A percentile compares a stretch with the other conserved stretches of the same genome.
These are phyloP conservation scores for Volucella inflata DNA, from an alignment of 2,888 invertebrate genomes.

Conservation along the genomic window DNA sequence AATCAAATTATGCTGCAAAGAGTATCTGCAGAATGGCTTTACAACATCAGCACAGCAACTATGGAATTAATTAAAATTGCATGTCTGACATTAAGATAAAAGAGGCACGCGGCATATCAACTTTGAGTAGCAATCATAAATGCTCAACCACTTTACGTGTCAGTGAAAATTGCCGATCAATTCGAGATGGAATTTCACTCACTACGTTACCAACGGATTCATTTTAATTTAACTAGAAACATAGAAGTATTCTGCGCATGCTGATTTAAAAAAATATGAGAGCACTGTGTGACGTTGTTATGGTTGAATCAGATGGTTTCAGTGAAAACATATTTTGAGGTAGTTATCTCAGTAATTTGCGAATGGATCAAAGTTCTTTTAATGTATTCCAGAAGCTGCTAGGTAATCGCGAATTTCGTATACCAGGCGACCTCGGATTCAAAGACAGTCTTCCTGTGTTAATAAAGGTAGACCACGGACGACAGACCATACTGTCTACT, in stretches of 20 bases:
- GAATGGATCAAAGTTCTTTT: too few relatives aligned
- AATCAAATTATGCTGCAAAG: not conserved
- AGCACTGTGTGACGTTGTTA: too few relatives aligned
- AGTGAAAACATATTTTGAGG: too few relatives aligned
- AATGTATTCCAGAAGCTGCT: too few relatives aligned
- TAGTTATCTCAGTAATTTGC: too few relatives aligned
- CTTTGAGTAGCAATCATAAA: conserved; percentile 21
- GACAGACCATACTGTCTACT: too few relatives aligned
- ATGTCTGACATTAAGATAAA: conserved; percentile 64
- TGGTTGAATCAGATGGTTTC: too few relatives aligned
- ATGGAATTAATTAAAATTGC: conserved; percentile 63
- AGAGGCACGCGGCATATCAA: conserved; percentile 42
- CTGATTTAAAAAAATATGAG: too few relatives aligned
- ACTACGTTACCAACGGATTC: not conserved
- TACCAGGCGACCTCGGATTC: too few relatives aligned
- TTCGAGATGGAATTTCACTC: conserved; percentile 32
- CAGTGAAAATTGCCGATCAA: conserved; percentile 27
- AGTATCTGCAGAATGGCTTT: conserved; percentile 10
- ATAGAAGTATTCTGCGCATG: not conserved
- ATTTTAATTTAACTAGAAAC: conserved; percentile 2
- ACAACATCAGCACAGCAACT: conserved; percentile 47
- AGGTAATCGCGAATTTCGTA: too few relatives aligned
- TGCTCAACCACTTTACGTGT: conserved; percentile 49
- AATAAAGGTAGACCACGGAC: too few relatives aligned
- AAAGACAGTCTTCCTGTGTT: too few relatives aligned